Evolutionary conservation across 2,113 vertebrate species (phyloP).

Genomic region (Barnardius zonarius): DNA sequence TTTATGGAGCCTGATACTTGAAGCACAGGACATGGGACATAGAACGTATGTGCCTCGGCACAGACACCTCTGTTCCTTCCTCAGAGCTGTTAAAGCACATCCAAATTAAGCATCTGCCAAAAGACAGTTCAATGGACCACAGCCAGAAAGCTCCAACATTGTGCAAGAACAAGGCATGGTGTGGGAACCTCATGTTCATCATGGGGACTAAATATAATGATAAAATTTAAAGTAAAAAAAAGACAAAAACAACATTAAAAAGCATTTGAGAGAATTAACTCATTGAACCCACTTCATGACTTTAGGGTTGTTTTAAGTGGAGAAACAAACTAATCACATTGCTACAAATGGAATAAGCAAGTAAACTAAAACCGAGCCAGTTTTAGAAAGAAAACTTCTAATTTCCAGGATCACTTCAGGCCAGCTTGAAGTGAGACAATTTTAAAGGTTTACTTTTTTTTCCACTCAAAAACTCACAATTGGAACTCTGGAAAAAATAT

Average conservation of each 20-base stretch:
- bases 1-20: not conserved
- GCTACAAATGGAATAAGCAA: not conserved
- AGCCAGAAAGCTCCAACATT: constrained; percentile 11
- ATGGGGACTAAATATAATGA: not conserved
- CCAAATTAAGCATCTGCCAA: constrained; percentile 48
- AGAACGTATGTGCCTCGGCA: not conserved
- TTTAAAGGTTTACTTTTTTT: not conserved
- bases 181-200: not conserved
- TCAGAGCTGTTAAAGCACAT: constrained; percentile 16
- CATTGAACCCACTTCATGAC: not conserved
- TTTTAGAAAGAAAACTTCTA: not conserved
- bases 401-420: not conserved
- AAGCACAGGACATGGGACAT: not conserved
- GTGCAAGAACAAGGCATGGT: not conserved
- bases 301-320: not conserved
- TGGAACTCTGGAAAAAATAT: not conserved
- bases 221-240: not conserved
- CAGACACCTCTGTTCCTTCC: not conserved
- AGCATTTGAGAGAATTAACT: not conserved
- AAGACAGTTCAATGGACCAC: not conserved
- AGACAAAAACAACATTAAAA: not conserved
- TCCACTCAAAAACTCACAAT: not conserved
- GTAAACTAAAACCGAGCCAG: not conserved
- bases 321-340: not conserved
- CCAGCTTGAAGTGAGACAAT: not conserved